Percentiles rank a stretch among this genome's conserved stretches.
Conservation (phyloP, 2,113 vertebrate species). For the Neolamprologus variostigma region DNA sequence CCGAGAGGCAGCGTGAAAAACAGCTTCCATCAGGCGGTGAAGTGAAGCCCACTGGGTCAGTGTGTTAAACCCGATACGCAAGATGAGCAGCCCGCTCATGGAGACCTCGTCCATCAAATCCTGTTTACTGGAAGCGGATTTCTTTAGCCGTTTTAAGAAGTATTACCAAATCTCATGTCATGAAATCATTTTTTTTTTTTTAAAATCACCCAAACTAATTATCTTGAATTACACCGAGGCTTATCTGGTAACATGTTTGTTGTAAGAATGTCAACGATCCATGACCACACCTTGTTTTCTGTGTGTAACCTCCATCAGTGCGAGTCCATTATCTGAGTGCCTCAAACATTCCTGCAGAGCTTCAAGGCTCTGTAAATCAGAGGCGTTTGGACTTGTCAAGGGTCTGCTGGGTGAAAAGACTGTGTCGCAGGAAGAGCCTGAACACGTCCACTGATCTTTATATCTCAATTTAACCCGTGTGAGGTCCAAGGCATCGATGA, state of each 20-base stretch:
- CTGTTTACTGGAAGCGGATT: background rate
- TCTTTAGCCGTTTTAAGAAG: rapidly evolving
- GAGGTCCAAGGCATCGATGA: background rate
- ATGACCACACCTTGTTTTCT: background rate
- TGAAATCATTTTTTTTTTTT: background rate
- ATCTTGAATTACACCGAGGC: background rate
- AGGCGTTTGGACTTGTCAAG: background rate
- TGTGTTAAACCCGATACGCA: background rate
- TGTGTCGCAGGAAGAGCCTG: background rate
- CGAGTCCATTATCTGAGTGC: background rate
- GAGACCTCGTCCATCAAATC: rapidly evolving
- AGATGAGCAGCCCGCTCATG: background rate
- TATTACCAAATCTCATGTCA: background rate
- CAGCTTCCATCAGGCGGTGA: background rate
- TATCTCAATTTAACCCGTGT: background rate
- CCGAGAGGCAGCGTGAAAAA: background rate
- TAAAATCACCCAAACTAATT: background rate
- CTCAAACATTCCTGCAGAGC: slow-evolving; percentile 21
- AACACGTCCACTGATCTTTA: background rate
- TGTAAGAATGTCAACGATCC: background rate
- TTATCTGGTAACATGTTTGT: background rate
- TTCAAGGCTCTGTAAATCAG: background rate
- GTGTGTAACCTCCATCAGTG: background rate
- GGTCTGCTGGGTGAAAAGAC: background rate
- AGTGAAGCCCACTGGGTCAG: background rate